Evolutionary conservation across 2,113 vertebrate genomes (phyloP).

Genomic region (Tursiops truncatus): DNA sequence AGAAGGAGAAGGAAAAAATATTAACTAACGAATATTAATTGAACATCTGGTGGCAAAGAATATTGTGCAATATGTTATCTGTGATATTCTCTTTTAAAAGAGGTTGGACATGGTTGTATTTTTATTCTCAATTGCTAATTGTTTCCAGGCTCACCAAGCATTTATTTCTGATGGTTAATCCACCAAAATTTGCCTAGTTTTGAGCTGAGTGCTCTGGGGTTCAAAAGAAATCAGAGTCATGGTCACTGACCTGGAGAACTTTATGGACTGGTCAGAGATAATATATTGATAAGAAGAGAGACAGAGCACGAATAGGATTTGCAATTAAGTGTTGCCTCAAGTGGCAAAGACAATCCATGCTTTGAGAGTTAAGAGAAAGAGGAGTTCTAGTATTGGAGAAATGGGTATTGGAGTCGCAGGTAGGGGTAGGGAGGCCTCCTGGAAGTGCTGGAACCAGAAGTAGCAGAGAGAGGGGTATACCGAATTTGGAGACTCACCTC

Average conservation of each 20-base stretch:
- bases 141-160: slow-evolving; percentile 2
- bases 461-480: not conserved
- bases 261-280: not conserved
- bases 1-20: not conserved
- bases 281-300: not conserved
- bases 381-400: not conserved
- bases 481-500: slow-evolving; percentile 45
- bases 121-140: slow-evolving; percentile 17
- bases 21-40: not conserved
- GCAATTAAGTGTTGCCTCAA: not conserved
- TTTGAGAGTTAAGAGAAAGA: not conserved
- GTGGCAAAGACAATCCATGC: not conserved
- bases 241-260: not conserved
- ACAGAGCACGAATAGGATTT: not conserved
- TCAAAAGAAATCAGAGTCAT: not conserved
- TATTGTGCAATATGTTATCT: not conserved
- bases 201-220: not conserved
- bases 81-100: not conserved
- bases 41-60: not conserved
- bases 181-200: not conserved
- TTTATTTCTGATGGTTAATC: not conserved
- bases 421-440: no score
- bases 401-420: not conserved
- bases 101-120: not conserved
- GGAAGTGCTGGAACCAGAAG: not conserved